Percentiles rank a stretch among this genome's conserved stretches.
Conservation (phyloP, 2,113 vertebrate species). For the Odocoileus hemionus region DNA sequence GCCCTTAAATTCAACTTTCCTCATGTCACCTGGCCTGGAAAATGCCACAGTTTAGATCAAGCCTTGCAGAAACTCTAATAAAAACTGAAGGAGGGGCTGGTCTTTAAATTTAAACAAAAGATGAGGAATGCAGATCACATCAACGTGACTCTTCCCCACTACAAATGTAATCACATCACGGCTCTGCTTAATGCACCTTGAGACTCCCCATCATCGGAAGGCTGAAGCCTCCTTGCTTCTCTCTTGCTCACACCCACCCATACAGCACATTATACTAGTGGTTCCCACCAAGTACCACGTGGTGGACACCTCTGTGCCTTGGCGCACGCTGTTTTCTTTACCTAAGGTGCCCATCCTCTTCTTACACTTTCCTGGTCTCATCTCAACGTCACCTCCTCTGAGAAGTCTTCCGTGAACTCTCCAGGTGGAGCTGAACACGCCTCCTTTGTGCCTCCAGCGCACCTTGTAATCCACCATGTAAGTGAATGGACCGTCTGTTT, state of each 20-base stretch:
- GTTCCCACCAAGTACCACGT: neutral
- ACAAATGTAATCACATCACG: neutral
- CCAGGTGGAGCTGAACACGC: neutral
- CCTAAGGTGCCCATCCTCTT: neutral
- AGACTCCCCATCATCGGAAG: neutral
- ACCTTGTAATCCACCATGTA: neutral
- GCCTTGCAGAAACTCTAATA: neutral
- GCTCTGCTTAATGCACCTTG: neutral
- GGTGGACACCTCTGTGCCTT: neutral
- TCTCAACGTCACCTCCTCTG: neutral
- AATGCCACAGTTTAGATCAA: neutral
- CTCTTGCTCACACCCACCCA: neutral
- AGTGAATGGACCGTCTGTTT: neutral
- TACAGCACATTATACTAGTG: too few relatives aligned
- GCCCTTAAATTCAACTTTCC: neutral
- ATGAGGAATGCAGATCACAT: neutral
- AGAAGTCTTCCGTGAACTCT: neutral
- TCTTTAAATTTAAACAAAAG: neutral
- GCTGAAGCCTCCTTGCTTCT: neutral
- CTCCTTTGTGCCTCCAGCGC: neutral
- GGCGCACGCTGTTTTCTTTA: neutral
- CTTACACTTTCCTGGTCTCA: neutral
- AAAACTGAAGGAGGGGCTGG: neutral
- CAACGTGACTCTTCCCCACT: neutral
- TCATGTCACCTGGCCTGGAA: neutral